Conservation (phyloP, 2,113 vertebrate genomes). For the Coturnix japonica region DNA sequence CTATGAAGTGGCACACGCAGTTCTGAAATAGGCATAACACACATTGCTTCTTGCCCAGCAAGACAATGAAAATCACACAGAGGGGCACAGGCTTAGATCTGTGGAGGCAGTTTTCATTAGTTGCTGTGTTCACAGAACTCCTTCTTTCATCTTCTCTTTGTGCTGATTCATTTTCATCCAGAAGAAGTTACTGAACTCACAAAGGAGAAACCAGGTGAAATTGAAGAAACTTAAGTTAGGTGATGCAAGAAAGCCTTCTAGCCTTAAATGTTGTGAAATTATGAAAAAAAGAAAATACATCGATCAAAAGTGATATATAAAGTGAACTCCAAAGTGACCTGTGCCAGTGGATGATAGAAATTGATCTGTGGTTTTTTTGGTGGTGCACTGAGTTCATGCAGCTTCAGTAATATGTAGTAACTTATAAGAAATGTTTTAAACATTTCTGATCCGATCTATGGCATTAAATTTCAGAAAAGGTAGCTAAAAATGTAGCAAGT, state of each 20-base stretch:
- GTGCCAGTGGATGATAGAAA: not conserved
- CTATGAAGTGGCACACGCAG: not conserved
- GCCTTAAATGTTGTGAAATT: not conserved
- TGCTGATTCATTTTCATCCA: not conserved
- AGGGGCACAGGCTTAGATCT: not conserved
- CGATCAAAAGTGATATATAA: not conserved
- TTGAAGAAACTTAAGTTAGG: not conserved
- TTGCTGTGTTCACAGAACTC: not conserved
- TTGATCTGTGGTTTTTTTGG: not conserved
- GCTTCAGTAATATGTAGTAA: not conserved
- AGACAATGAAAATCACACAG: not conserved
- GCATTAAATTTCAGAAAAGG: not conserved
- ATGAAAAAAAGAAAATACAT: not conserved
- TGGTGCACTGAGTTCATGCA: accelerated
- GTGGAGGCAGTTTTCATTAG: not conserved
- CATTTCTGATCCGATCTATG: not conserved
- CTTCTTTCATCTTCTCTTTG: not conserved
- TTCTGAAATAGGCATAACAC: not conserved
- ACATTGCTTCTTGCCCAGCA: not conserved
- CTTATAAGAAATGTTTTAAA: not conserved
- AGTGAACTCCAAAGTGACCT: not conserved
- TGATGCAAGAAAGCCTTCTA: not conserved
- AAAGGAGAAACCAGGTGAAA: not conserved
- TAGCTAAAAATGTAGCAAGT: not conserved
- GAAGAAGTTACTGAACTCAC: not conserved